These are phyloP conservation scores for Trachops cirrhosus DNA, from an alignment of 2,797 vertebrate genomes.

Conservation along the genomic window DNA sequence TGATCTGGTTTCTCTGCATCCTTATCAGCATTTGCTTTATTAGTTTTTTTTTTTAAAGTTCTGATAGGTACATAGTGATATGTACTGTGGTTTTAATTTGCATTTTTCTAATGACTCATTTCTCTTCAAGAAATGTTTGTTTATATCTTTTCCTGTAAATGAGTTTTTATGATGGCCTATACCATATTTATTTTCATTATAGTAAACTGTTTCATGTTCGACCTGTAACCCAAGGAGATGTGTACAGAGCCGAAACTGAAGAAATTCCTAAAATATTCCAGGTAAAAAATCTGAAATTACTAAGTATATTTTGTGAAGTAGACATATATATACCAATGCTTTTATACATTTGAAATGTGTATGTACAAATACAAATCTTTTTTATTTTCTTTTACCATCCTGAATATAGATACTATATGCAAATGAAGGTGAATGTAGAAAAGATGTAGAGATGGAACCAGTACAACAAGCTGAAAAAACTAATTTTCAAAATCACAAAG, in stretches of 20 bases:
- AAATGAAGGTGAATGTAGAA: constrained; percentile 98
- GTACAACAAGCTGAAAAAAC: constrained; percentile 94
- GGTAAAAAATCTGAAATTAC: constrained; percentile 82
- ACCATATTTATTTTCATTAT: constrained; percentile 69
- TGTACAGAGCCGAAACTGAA: constrained; percentile 97
- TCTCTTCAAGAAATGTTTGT: constrained; percentile 1
- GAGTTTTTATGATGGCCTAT: constrained; percentile 36
- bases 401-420: constrained; percentile 94
- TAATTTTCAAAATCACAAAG: constrained; percentile 97
- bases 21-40: background rate
- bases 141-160: constrained; percentile 16
- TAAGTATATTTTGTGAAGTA: constrained; percentile 37
- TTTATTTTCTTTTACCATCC: constrained; percentile 22
- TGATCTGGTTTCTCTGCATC: background rate
- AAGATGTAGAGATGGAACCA: constrained; percentile 93
- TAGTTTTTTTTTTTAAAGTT: constrained; percentile 29
- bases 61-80: background rate
- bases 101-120: constrained; percentile 10
- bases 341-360: constrained; percentile 48
- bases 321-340: background rate
- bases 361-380: background rate
- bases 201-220: constrained; percentile 99
- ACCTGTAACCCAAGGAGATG: constrained; percentile 98
- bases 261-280: constrained; percentile 99
- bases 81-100: constrained; percentile 21